phyloP scores from a whole-genome alignment of 2,113 vertebrate genomes.

The Montifringilla adamsi region DNA sequence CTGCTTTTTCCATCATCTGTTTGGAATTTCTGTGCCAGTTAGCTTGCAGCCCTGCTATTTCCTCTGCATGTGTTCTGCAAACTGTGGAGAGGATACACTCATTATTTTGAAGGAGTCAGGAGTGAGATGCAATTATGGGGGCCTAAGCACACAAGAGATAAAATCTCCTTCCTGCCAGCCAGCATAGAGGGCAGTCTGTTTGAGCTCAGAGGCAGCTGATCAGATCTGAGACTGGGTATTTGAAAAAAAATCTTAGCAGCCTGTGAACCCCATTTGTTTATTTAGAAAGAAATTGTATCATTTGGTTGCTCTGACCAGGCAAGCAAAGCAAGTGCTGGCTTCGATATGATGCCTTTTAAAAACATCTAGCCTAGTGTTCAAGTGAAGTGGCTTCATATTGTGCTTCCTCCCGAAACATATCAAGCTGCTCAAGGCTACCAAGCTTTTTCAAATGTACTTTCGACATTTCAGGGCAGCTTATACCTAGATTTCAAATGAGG shows the following conservation, averaged over 20 bases:
- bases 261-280: slow-evolving; percentile 82
- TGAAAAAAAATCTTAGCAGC: slow-evolving; percentile 74
- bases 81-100: slow-evolving; percentile 60
- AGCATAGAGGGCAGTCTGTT: slow-evolving; percentile 78
- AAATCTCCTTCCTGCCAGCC: slow-evolving; percentile 72
- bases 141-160: slow-evolving; percentile 74
- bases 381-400: slow-evolving; percentile 79
- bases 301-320: slow-evolving; percentile 81
- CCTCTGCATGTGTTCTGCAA: slow-evolving; percentile 78
- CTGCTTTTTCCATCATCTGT: slow-evolving; percentile 79
- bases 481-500: slow-evolving; percentile 58
- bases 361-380: slow-evolving; percentile 72
- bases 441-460: slow-evolving; percentile 63
- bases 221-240: slow-evolving; percentile 61
- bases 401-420: slow-evolving; percentile 60
- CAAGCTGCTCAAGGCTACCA: slow-evolving; percentile 63
- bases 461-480: slow-evolving; percentile 70
- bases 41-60: slow-evolving; percentile 78
- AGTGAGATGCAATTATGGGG: slow-evolving; percentile 83
- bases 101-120: slow-evolving; percentile 78
- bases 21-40: slow-evolving; percentile 80
- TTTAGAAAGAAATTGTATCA: slow-evolving; percentile 91
- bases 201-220: slow-evolving; percentile 71
- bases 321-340: slow-evolving; percentile 74
- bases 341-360: slow-evolving; percentile 78